Base-by-base conservation (phyloP, 2,888 invertebrate species). In the Hirtodrosophila duncani region DNA sequence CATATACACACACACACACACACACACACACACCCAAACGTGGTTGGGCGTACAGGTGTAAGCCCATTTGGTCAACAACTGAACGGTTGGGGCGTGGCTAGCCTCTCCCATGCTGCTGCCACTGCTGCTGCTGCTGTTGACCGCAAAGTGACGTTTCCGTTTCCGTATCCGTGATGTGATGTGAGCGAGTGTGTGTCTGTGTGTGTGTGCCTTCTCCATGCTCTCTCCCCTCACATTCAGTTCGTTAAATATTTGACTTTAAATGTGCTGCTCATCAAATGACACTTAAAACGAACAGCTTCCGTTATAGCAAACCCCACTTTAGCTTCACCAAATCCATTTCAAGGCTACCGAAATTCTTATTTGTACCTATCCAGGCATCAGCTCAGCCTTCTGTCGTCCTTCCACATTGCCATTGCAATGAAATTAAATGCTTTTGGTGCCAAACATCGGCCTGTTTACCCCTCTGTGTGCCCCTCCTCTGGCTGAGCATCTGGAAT, bases 131-230 rank as follows among this genome's bases (percentile, higher is more conserved):
- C 43, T 52, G 55, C 58, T 72, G 74, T 72, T 77, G 81, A 77
- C 81, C 72, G 41, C 78, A 80, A 72, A 80, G 72, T 72, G 72
- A 74, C 60, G 51, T 65, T 80, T 72, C 81, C 72, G 74, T 56
- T 71, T 68, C 78, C 69, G 67, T 51, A 46, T 64, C 72, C 69
- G 65, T 67, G 33, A 67, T 33, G 45, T 58, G 49, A n/a, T 49
- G 45, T 62, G 49, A 33, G 36, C 45, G 43, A 37, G 33, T 42
- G 18, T 30, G 10, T 33, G 26, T 8, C 16, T 49, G 29, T 41
- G 21, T 3, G 29, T 6, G 34, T n/a, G 41, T 26, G 14, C 13
- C 14, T 33, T 4, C 23, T 11, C 30, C 27, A 14, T 14, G 2
- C 26, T 7, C 1, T 11, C 14, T 4, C 16, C 5, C 36, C n/a